Evolutionary conservation across 1,140 invertebrate genomes (phyloP), one percentile per base, ranked within the genome.

Genomic region (Drosophila pachea): DNA sequence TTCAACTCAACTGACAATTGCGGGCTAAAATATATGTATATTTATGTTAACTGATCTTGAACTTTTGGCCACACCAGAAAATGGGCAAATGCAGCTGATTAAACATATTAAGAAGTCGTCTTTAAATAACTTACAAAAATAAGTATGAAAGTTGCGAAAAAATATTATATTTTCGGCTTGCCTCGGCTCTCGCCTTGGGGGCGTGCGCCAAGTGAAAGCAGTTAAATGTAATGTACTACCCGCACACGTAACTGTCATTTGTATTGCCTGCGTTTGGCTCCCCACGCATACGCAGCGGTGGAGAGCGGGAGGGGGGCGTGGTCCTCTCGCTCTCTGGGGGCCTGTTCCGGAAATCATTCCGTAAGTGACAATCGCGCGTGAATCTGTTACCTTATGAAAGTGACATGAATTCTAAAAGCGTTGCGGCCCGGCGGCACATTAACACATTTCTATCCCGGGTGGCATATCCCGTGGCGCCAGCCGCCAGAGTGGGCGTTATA

Each of bases 321-420:
- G 11, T 43, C 6, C 40, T 14, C 40, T 7, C 12, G 7, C 11
- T 56, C 64, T 68, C 69, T 68, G 56, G 69, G 64, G 69, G 56
- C 64, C 56, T 68, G 16, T 63, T 48, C 47, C 52, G 45, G 55
- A 62, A 78, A 82, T 83, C 66, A 63, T n/a, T n/a, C 64, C 74
- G 78, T 66, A 72, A 82, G 67, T 73, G 78, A 78, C 71, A 83
- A 81, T 67, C 58, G 72, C 56, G 73, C 69, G 69, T 71, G 78
- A 79, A 78, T 79, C 69, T 56, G 79, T 84, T 78, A 76, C 68
- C 73, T 83, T 64, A 70, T 76, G 67, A 84, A 79, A 86, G 54
- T 86, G 79, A 83, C 79, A 83, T 76, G 79, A 83, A 84, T 83
- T 86, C 73, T 68, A 79, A 83, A 86, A 83, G 69, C 79, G 63